A percentile compares a stretch with the other conserved stretches of the same genome.
Evolutionary conservation across 2,113 vertebrate genomes (phyloP).

Genomic region (Gallinago jamesoni): DNA sequence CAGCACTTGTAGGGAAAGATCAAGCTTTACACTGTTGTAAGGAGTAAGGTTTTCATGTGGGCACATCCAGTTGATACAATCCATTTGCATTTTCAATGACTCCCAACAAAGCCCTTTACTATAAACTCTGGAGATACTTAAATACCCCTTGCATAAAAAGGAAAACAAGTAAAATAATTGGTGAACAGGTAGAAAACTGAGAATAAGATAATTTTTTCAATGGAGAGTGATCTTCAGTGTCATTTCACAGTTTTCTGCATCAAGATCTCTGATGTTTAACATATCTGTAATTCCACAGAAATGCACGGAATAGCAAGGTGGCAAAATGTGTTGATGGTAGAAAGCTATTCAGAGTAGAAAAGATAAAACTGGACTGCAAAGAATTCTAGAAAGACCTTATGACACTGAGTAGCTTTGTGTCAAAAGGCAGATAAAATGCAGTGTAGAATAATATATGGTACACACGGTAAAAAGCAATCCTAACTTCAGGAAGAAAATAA

Average conservation of each 20-base stretch:
- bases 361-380: neutral
- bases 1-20: neutral
- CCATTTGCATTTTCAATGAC: neutral
- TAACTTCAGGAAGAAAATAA: neutral
- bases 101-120: neutral
- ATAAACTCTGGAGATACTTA: neutral
- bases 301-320: neutral
- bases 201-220: neutral
- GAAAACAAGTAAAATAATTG: neutral
- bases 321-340: neutral
- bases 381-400: neutral
- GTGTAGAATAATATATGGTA: neutral
- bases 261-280: neutral
- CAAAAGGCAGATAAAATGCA: neutral
- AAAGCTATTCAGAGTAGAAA: neutral
- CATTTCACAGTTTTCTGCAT: neutral
- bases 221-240: neutral
- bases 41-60: neutral
- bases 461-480: neutral
- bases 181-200: neutral
- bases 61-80: neutral
- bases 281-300: neutral
- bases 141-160: neutral
- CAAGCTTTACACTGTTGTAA: neutral
- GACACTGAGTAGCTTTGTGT: neutral